A percentile compares a stretch with the other conserved stretches of the same genome.
Evolutionary conservation across 2,113 vertebrate genomes (phyloP).

Genomic region (Eupsittula cactorum): DNA sequence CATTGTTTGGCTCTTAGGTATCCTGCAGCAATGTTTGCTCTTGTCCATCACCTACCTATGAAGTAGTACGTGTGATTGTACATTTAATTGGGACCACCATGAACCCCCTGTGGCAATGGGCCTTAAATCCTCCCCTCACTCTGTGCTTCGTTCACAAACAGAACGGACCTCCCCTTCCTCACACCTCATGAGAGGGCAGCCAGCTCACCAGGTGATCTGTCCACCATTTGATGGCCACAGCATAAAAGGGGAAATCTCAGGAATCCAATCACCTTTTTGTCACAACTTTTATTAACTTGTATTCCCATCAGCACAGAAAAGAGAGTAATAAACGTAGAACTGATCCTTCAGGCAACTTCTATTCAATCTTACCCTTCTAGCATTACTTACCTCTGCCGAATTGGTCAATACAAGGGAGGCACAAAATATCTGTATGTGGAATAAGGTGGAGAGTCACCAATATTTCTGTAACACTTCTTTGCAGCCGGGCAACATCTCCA

Average conservation of each 20-base stretch:
- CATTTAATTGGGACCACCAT: background rate
- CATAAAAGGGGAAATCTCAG: background rate
- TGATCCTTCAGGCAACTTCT: background rate
- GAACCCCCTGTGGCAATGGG: background rate
- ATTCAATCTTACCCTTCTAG: background rate
- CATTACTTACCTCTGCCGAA: background rate
- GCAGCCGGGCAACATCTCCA: background rate
- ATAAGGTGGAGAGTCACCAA: background rate
- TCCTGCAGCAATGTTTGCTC: background rate
- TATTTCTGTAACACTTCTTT: background rate
- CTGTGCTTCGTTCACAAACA: background rate
- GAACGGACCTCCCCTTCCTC: background rate
- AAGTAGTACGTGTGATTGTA: background rate
- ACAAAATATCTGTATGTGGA: background rate
- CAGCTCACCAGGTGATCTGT: background rate
- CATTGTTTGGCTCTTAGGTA: background rate
- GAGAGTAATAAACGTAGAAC: background rate
- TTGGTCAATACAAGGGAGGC: background rate
- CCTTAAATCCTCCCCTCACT: background rate
- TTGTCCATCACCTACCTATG: background rate
- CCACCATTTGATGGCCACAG: background rate
- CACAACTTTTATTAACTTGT: background rate
- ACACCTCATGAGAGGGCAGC: accelerated
- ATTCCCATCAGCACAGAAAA: background rate
- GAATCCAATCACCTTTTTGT: background rate